phyloP scores from a whole-genome alignment of 2,888 invertebrate genomes.

The Gymnoscelis rufifasciata region DNA sequence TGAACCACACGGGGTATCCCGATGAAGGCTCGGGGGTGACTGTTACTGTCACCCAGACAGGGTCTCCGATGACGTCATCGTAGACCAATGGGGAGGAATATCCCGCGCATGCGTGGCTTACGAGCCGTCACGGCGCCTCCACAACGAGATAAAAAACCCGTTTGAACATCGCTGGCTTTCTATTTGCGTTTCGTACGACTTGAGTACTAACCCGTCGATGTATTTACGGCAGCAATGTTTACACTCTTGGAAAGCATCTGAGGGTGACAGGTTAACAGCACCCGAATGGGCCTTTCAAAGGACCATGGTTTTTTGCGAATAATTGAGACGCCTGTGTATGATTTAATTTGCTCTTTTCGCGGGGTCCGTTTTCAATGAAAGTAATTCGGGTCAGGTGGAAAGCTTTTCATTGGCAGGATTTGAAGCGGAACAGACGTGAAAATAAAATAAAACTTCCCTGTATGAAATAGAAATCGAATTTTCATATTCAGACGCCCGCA shows the following conservation, averaged over 20 bases:
- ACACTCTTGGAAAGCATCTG: constrained; percentile 60
- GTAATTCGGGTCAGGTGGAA: constrained; percentile 43
- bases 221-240: constrained; percentile 44
- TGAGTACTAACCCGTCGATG: constrained; percentile 41
- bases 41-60: constrained; percentile 71
- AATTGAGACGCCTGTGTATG: constrained; percentile 72
- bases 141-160: constrained; percentile 37
- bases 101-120: constrained; percentile 63
- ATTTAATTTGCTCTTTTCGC: constrained; percentile 74
- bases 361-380: constrained; percentile 46
- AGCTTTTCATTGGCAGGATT: constrained; percentile 35
- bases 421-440: constrained; percentile 17
- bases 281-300: constrained; percentile 74
- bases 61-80: constrained; percentile 77
- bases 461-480: neutral
- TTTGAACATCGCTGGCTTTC: constrained; percentile 56
- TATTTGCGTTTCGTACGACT: constrained; percentile 31
- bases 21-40: constrained; percentile 67
- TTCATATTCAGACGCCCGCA: neutral
- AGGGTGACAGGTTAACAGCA: constrained; percentile 73
- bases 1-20: constrained; percentile 52
- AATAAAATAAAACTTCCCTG: constrained; percentile 16
- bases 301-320: constrained; percentile 72
- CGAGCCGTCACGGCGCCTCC: constrained; percentile 71
- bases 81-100: constrained; percentile 72